phyloP scores from a whole-genome alignment of 2,797 vertebrate genomes.

The Schizopygopsis malacanthus region DNA sequence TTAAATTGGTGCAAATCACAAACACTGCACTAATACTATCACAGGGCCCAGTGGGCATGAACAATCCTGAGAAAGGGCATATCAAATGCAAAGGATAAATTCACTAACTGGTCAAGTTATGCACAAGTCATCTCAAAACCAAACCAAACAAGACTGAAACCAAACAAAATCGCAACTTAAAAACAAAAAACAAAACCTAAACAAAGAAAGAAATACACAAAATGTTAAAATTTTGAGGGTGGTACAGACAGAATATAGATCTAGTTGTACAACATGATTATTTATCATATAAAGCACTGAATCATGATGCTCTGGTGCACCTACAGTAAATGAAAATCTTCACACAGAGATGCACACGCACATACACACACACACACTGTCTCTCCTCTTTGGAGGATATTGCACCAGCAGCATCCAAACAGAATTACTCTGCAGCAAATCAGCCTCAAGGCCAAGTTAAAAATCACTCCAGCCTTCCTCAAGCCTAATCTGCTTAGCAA shows the following conservation, averaged over 20 bases:
- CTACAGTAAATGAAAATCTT: not conserved
- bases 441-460: constrained; percentile 83
- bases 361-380: too few species aligned
- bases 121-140: not conserved
- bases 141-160: not conserved
- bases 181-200: too few species aligned
- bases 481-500: constrained; percentile 88
- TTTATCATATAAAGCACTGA: not conserved
- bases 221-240: not conserved
- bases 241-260: not conserved
- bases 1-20: not conserved
- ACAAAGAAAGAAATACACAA: not conserved
- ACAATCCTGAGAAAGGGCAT: not conserved
- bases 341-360: not conserved
- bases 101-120: not conserved
- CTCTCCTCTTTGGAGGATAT: constrained; percentile 17
- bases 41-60: not conserved
- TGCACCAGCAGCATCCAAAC: constrained; percentile 67
- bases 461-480: constrained; percentile 73
- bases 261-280: not conserved
- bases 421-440: constrained; percentile 82
- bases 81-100: not conserved
- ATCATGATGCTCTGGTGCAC: not conserved
- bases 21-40: not conserved
- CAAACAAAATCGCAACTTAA: not conserved